Percentiles rank a stretch among this genome's conserved stretches.
These are phyloP conservation scores for Microcebus griseorufus DNA, from an alignment of 2,113 vertebrate species.

Conservation along the genomic window DNA sequence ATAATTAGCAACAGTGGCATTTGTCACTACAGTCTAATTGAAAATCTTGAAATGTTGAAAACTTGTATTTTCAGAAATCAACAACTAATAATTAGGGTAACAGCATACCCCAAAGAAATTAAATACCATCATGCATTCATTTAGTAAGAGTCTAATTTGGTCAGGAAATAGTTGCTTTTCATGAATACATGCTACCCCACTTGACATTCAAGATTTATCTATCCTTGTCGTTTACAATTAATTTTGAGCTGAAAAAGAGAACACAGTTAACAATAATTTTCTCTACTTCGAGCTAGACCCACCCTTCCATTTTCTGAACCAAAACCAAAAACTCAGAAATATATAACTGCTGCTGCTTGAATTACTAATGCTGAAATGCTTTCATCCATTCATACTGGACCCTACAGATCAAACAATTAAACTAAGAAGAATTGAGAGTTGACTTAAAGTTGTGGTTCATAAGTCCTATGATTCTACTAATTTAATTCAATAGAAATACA, in stretches of 20 bases:
- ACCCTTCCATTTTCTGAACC: not conserved
- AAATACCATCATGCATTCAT: not conserved
- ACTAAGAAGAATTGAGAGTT: not conserved
- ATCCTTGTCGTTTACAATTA: not conserved
- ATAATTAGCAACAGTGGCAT: slow-evolving; percentile 29
- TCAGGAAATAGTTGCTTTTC: not conserved
- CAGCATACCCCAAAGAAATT: not conserved
- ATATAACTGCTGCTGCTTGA: not conserved
- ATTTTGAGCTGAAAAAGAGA: slow-evolving; percentile 29
- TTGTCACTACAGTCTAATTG: not conserved
- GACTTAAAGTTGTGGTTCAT: not conserved
- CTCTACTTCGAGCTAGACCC: not conserved
- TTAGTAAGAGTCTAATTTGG: not conserved
- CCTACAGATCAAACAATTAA: not conserved
- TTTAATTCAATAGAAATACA: not conserved
- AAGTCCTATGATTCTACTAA: not conserved
- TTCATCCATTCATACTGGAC: not conserved
- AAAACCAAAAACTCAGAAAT: not conserved
- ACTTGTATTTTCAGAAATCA: not conserved
- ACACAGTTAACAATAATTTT: not conserved
- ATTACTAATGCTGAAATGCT: not conserved
- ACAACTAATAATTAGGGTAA: not conserved
- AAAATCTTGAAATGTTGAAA: slow-evolving; percentile 34
- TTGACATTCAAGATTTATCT: not conserved
- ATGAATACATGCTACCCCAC: not conserved